phyloP scores from a whole-genome alignment of 2,888 invertebrate species.

The Noctua pronuba region DNA sequence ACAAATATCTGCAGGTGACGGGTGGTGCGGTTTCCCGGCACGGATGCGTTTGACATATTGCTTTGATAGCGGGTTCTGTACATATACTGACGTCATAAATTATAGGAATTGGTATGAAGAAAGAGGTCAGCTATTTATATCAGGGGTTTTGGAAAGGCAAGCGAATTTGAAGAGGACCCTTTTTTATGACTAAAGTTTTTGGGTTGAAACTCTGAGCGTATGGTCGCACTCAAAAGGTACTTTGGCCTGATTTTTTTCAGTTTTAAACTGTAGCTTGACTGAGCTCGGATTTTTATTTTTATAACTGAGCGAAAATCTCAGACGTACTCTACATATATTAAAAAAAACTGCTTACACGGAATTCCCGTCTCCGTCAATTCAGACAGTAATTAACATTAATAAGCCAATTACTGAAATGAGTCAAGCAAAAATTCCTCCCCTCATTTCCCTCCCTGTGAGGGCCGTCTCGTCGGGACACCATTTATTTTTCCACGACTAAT shows the following conservation, averaged over 20 bases:
- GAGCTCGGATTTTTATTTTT: background rate
- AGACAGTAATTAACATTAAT: slow-evolving; percentile 70
- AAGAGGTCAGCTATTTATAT: slow-evolving; percentile 60
- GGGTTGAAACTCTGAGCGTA: slow-evolving; percentile 10
- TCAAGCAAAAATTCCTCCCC: slow-evolving; percentile 69
- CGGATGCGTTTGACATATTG: slow-evolving; percentile 89
- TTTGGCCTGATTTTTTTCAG: background rate
- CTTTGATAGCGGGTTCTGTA: slow-evolving; percentile 84
- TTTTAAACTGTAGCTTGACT: background rate
- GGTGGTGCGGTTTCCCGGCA: slow-evolving; percentile 81
- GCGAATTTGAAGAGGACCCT: slow-evolving; percentile 53
- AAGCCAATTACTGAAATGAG: slow-evolving; percentile 76
- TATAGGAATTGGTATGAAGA: slow-evolving; percentile 73
- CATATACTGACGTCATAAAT: slow-evolving; percentile 83
- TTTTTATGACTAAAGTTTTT: slow-evolving; percentile 46
- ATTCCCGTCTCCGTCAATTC: slow-evolving; percentile 50
- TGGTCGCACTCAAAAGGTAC: slow-evolving; percentile 9
- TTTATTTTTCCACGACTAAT: slow-evolving; percentile 86
- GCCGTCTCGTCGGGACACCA: slow-evolving; percentile 78
- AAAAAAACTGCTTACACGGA: slow-evolving; percentile 21
- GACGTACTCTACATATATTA: background rate
- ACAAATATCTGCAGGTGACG: slow-evolving; percentile 90
- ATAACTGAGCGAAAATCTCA: background rate
- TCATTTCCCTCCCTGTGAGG: slow-evolving; percentile 66
- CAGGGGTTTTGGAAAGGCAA: slow-evolving; percentile 41